Base-by-base conservation (phyloP, 2,888 invertebrate genomes). In the Eupithecia dodoneata region DNA sequence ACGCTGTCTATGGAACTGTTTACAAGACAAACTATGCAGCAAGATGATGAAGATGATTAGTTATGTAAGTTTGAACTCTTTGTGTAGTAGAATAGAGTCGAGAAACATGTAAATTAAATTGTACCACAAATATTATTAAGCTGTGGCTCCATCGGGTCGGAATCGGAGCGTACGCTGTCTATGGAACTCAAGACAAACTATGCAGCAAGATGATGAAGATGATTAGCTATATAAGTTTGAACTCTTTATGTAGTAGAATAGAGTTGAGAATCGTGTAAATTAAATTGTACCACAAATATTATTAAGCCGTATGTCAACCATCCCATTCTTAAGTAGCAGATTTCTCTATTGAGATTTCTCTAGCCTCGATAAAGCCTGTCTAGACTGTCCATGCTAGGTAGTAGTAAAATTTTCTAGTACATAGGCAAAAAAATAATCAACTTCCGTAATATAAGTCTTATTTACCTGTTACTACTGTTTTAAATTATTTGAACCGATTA, bases 1-100 rank as follows among this genome's bases (percentile, higher is more conserved):
- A 96, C 97, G 0, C 95, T 99, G 6, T 99, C 99, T 0, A 94
- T 97, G 87, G 98, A 98, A 79, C 95, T 99, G 30, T 30, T 30
- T 30, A 30, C 96, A 79, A 96, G 96, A 81, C 97, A 97, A 81
- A 98, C 98, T 0, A 94, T 94, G 89, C 93, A 92, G 71, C 90
- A 74, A 71, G 78, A 66, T 42, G 41, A 66, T 30, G 30, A 75
- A 30, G 78, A 76, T 44, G 77, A 77, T 73, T 72, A 73, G 66
- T 71, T 42, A 67, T 63, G 67, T 69, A n/a, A 73, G 71, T 71
- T 52, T 72, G 71, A 66, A 63, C 71, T 47, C 18, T 42, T 67
- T 70, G n/a, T 47, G 47, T 30, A 30, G 63, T 63, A 30, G 63
- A 30, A 63, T 63, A 63, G 30, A 7, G 30, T 63, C 30, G 18